Evolutionary conservation across 2,113 vertebrate genomes (phyloP), one percentile per base, ranked within the genome.

Genomic region (Tupaia chinensis): DNA sequence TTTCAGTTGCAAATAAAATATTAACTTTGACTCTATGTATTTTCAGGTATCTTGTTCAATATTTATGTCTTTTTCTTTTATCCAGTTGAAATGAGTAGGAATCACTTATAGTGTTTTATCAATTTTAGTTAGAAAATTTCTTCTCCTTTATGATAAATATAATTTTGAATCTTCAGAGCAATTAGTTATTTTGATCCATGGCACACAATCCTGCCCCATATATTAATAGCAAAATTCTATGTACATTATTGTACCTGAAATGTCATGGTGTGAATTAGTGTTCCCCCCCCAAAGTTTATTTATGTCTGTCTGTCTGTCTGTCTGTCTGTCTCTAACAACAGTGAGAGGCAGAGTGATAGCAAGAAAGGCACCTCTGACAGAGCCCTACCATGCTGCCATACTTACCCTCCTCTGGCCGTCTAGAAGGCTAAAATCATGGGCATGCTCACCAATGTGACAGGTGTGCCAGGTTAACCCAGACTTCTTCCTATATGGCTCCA

Each of bases 1-100:
- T 96, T 98, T 95, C 27, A 87, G 29, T 89, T 88, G 19, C 15
- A 95, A 97, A 98, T 93, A 5, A 95, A 95, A 12, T 76, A 80
- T 53, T 70, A 54, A 77, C 95, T 81, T 74, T 56, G 20, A 12
- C 72, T 70, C 56, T 54, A 85, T 1, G 44, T 76, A 56, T 92
- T 96, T 96, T 91, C 7, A 90, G 79, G 16, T 3, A 65, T 76
- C 25, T 29, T 69, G 53, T 94, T 92, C 82, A 90, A 72, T 95
- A 79, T 97, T 94, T 65, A 58, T 92, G 0, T 0, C 58, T 54
- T 97, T 97, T 95, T 79, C 74, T 97, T 95, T 79, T 63, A 95
- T 68, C 34, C 95, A 54, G 14, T n/a, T 97, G 65, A 91, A 84
- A 79, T 89, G 27, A 89, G 32, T 93, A 94, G 91, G 65, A 96